Evolutionary conservation across 2,797 vertebrate genomes (phyloP), one percentile per base, ranked within the genome.

Genomic region (Sebastes nivosus): DNA sequence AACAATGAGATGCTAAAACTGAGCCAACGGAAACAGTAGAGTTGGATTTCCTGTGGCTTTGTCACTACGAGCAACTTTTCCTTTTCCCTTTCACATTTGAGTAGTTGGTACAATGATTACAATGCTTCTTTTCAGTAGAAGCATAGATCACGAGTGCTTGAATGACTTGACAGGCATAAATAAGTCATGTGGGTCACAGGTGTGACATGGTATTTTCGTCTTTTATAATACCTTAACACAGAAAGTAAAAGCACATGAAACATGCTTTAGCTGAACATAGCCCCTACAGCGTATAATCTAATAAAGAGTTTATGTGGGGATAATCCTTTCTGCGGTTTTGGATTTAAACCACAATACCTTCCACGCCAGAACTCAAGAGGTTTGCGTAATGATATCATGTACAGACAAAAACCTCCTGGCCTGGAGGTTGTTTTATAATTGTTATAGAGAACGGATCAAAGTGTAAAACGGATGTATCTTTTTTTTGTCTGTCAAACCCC

Each of bases 241-340:
- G 13, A 34, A 71, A 68, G 52, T 58, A 73, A 61, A 75, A 61
- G 73, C 83, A 86, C 71, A 71, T 64, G 55, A 64, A 69, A 73
- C 32, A 24, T 24, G 24, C 14, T 57, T 76, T 54, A 67, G 38
- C 61, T 67, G 36, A 80, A 58, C 65, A 67, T 52, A 54, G 13
- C 12, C 71, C 77, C 76, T 69, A 70, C 52, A 87, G 70, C 72
- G 38, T 4, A 42, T 42, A 65, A 24, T 66, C 63, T 68, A 55
- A 1, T 66, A 70, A 64, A 52, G 52, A 84, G 71, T 87, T 89
- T 74, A 84, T 77, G 60, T 54, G 20, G 59, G 68, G 60, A 36
- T 91, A 90, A 93, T 91, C 82, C 81, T 12, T 61, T 72, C 20
- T 80, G 34, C 8, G 18, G 66, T 79, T 83, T 75, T 75, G 80